phyloP scores from a whole-genome alignment of 2,113 vertebrate genomes.

The Sinocyclocheilus anshuiensis region DNA sequence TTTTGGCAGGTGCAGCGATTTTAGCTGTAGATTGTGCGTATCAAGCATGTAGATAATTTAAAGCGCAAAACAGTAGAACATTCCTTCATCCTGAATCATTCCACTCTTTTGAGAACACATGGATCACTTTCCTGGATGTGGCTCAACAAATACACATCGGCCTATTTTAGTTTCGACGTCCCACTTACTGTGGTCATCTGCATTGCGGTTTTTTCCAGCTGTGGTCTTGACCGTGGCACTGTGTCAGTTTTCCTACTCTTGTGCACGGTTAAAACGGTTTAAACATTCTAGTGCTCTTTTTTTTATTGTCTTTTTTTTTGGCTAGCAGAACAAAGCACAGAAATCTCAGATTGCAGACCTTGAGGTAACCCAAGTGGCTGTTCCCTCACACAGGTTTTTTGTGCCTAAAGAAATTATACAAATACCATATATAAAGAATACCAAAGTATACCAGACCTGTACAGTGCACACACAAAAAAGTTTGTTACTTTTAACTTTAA shows the following conservation, averaged over 20 bases:
- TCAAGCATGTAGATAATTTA: constrained; percentile 25
- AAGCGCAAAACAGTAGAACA: constrained; percentile 30
- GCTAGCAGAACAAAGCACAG: constrained; percentile 68
- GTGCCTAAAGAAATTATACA: constrained; percentile 59
- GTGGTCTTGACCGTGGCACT: constrained; percentile 41
- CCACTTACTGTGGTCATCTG: constrained; percentile 55
- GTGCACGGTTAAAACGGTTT: constrained; percentile 61
- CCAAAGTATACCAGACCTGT: too few species aligned
- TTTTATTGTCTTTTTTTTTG: constrained; percentile 52
- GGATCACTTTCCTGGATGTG: constrained; percentile 46
- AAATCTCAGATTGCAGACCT: constrained; percentile 56
- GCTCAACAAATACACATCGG: constrained; percentile 50
- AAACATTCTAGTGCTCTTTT: constrained; percentile 58
- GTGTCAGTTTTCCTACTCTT: constrained; percentile 31
- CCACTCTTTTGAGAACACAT: constrained; percentile 33
- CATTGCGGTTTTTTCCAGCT: constrained; percentile 43
- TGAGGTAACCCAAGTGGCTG: constrained; percentile 57
- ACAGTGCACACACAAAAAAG: too few species aligned
- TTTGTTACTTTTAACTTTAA: too few species aligned
- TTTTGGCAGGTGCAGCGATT: constrained; percentile 24
- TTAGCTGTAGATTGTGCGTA: neutral
- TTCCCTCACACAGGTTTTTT: constrained; percentile 44
- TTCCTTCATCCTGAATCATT: constrained; percentile 51
- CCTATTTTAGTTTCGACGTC: constrained; percentile 22
- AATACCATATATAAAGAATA: constrained; percentile 38